Evolutionary conservation across 1,140 invertebrate genomes (phyloP), one percentile per base, ranked within the genome.

Genomic region (Maniola jurtina): DNA sequence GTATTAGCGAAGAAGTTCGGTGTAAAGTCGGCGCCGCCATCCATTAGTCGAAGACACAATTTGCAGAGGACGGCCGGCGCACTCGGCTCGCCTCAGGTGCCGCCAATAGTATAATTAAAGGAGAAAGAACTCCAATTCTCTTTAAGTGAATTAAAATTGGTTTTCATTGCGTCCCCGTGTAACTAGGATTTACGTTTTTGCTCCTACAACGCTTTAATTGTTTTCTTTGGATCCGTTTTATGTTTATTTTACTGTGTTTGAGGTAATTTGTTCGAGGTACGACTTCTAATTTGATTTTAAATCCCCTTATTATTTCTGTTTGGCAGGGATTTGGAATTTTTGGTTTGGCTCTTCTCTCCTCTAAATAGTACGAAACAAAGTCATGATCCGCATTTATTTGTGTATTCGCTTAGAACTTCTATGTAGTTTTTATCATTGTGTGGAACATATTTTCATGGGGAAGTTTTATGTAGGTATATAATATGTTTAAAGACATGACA

Each of bases 41-140:
- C 69, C 68, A 76, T 78, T 73, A 75, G 64, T 63, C 71, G 66
- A 72, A 79, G 73, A 80, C 75, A 81, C 74, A 79, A 82, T 83
- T 83, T 74, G 71, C 73, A 66, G 64, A 64, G 64, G 70, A 71
- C 70, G 61, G 69, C 56, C 70, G 10, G 13, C 25, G 25, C 25
- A 25, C 9, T 52, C 16, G 71, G 59, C 50, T 52, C 64, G 80
- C 70, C 83, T 75, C 84, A 87, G 84, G 82, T 87, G 84, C 77
- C 70, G 66, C 80, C 77, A 80, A 87, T 85, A 81, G 77, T 80
- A 71, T 86, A 87, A 87, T 87, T 87, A 87, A 85, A 85, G 71
- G 70, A 70, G 74, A 84, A 82, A 83, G 80, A 82, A 84, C 74
- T 71, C 66, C 73, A 77, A 79, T 75, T 68, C 65, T 63, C 72